phyloP scores from a whole-genome alignment of 2,888 invertebrate genomes.

The Lamproptera curius region DNA sequence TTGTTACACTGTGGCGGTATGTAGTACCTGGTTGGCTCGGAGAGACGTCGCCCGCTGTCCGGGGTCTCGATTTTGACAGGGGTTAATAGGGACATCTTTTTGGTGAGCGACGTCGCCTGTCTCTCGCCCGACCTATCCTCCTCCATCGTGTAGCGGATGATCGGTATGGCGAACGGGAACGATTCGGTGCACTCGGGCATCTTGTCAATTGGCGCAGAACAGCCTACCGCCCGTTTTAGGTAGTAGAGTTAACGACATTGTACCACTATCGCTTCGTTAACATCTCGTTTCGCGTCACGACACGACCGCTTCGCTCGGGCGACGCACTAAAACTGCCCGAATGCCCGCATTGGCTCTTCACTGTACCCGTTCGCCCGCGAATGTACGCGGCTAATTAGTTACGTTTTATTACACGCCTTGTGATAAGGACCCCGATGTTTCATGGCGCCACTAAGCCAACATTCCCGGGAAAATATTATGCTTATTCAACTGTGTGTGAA shows the following conservation, averaged over 20 bases:
- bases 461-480: background rate
- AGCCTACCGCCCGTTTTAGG: constrained; percentile 34
- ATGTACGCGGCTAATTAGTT: constrained; percentile 13
- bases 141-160: constrained; percentile 71
- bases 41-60: constrained; percentile 56
- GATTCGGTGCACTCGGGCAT: constrained; percentile 74
- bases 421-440: background rate
- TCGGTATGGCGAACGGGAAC: constrained; percentile 64
- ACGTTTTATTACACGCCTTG: constrained; percentile 8
- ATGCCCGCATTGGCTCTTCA: constrained; percentile 21
- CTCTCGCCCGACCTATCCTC: constrained; percentile 57
- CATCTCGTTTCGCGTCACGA: constrained; percentile 17
- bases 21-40: constrained; percentile 63
- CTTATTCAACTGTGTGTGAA: background rate
- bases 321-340: constrained; percentile 36
- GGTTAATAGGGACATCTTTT: constrained; percentile 66
- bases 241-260: constrained; percentile 48
- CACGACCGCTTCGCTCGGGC: constrained; percentile 44
- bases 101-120: constrained; percentile 42
- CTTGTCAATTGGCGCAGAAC: constrained; percentile 37
- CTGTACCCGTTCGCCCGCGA: constrained; percentile 5
- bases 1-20: constrained; percentile 72
- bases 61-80: constrained; percentile 71
- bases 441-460: background rate
- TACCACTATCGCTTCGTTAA: constrained; percentile 24